Evolutionary conservation across 1,140 invertebrate species (phyloP), one percentile per base, ranked within the genome.

Genomic region (Camponotus vicinus): DNA sequence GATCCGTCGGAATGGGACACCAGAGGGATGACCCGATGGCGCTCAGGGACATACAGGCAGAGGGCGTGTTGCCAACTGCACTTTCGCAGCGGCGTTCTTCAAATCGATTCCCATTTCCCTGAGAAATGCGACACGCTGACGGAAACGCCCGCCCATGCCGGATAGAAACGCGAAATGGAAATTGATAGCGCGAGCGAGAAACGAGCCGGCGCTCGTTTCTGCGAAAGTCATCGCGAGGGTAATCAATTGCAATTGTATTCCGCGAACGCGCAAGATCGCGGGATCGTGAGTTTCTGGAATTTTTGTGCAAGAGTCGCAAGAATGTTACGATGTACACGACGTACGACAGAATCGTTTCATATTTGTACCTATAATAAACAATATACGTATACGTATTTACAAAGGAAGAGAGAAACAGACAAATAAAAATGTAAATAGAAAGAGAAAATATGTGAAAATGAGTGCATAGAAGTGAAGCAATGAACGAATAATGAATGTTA

Each of bases 51-150:
- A 86, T 90, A 91, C 90, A 92, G 88, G 86, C 82, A 82, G 89
- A 93, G 92, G 93, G 92, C 93, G 92, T 90, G 90, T 91, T 94
- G 93, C 93, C 93, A 93, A 93, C 88, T 92, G 88, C 87, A 90
- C 89, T 93, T 92, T 89, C 91, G 88, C 89, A 90, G 77, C 70
- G 71, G 85, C 89, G 91, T 89, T 93, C 92, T 93, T 91, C 90
- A 91, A 93, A 93, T 93, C 92, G 93, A 93, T 91, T 92, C 89
- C 93, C 91, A 92, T 93, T 93, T 93, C 89, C 79, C 89, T 89
- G 89, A 89, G 90, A 92, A 91, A 91, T 91, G 87, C 89, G 63
- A 70, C 88, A 87, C 80, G 80, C 88, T 71, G 61, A 70, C 66
- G 86, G 78, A 82, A 87, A 71, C 52, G 75, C 59, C 79, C 66